Evolutionary conservation across 2,797 vertebrate genomes (phyloP).

Genomic region (Nannoperca australis): DNA sequence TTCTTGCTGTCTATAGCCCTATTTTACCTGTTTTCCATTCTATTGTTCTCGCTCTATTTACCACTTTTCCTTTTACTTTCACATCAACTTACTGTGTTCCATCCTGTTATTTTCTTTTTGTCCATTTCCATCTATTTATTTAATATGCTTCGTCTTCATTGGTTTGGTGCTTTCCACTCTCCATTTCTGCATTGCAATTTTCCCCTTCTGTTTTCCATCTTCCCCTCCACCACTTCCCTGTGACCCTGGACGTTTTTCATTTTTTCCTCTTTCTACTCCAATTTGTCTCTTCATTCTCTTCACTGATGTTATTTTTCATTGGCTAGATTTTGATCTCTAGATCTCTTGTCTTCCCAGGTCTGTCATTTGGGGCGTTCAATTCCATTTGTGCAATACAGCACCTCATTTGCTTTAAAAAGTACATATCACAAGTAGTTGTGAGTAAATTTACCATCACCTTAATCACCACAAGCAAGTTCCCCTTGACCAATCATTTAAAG

Average conservation of each 20-base stretch:
- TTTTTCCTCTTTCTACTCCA: conserved; percentile 55
- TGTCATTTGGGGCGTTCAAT: neutral
- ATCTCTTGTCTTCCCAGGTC: conserved; percentile 14
- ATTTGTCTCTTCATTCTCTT: conserved; percentile 57
- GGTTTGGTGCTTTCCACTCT: conserved; percentile 56
- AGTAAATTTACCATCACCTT: neutral
- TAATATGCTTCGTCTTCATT: conserved; percentile 45
- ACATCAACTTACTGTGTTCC: conserved; percentile 21
- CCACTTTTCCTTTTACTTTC: conserved; percentile 46
- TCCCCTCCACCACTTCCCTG: conserved; percentile 37
- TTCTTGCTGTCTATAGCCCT: conserved; percentile 2
- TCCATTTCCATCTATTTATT: conserved; percentile 49
- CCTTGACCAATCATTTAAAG: neutral
- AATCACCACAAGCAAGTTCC: conserved; percentile 2
- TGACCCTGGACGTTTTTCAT: conserved; percentile 67
- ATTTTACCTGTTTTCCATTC: conserved; percentile 36
- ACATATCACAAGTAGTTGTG: conserved; percentile 9
- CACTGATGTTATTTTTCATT: conserved; percentile 32
- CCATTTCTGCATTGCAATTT: conserved; percentile 58
- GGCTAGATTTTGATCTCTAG: conserved; percentile 13
- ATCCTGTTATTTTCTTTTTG: conserved; percentile 29
- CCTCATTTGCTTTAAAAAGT: conserved; percentile 9
- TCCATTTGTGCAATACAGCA: neutral
- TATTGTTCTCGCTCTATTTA: conserved; percentile 35
- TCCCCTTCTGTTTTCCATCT: conserved; percentile 61